Base-by-base conservation (phyloP, 2,888 invertebrate species). In the Ferdinandea cuprea region DNA sequence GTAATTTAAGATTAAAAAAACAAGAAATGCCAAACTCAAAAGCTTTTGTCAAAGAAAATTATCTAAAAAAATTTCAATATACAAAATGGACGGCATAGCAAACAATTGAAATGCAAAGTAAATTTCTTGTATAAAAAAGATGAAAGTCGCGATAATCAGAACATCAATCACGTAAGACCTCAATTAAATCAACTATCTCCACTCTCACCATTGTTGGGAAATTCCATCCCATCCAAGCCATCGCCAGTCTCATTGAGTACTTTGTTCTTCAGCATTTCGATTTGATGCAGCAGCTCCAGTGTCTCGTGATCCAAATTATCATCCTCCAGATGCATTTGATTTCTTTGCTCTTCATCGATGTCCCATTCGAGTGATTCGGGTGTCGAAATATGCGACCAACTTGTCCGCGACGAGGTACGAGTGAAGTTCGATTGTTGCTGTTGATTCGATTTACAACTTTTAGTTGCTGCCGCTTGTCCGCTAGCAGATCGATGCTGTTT, bases 281-380 rank as follows among this genome's bases (percentile, higher is more conserved):
- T 94, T 90, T 94, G 94, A 86, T 93, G 92, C 76, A 94, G 89
- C 71, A 94, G 89, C 87, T 93, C 92, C 85, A 94, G 93, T 6
- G 94, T 94, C 87, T 94, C 94, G 25, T 93, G 91, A 86, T 94
- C 94, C 40, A 93, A 89, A 86, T 92, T 93, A 89, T 88, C 91
- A 85, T 92, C 91, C 86, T 92, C 91, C 21, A 89, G 85, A 6
- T 87, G 88, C 69, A 91, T 68, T 66, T 89, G 89, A 0, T 88
- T 87, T 63, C 90, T 89, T 68, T 91, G 90, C 54, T 92, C 90
- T 17, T 90, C 92, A 58, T 93, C 93, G 2, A 93, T 92, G 88
- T 94, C 94, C 94, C 94, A 94, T 89, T 94, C 94, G 52, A 94
- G 90, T 2, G 94, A 94, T 87, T 94, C 93, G 4, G 93, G 94